Evolutionary conservation across 2,888 invertebrate species (phyloP).

Genomic region (Ornithoptera priamus): DNA sequence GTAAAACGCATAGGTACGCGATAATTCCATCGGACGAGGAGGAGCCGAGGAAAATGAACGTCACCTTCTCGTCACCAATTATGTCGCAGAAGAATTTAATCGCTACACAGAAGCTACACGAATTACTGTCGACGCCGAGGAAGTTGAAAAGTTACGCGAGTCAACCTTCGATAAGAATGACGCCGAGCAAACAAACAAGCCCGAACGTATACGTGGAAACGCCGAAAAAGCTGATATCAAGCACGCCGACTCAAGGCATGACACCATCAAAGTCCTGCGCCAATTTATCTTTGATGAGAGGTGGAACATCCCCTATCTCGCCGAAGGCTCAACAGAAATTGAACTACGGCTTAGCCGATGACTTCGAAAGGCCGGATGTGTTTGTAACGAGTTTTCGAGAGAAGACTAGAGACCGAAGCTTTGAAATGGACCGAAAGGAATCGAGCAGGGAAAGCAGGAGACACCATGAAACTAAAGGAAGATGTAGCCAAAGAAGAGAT

Average conservation of each 20-base stretch:
- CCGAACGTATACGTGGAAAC: constrained; percentile 49
- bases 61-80: constrained; percentile 64
- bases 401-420: constrained; percentile 57
- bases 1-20: constrained; percentile 79
- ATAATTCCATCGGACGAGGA: constrained; percentile 81
- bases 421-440: constrained; percentile 57
- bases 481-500: constrained; percentile 50
- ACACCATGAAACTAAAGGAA: constrained; percentile 52
- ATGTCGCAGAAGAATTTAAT: constrained; percentile 82
- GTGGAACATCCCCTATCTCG: constrained; percentile 62
- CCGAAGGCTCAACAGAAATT: constrained; percentile 81
- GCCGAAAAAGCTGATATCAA: constrained; percentile 59
- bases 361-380: constrained; percentile 61
- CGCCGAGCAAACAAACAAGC: constrained; percentile 58
- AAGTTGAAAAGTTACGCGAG: constrained; percentile 78
- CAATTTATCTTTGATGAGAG: constrained; percentile 54
- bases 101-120: constrained; percentile 88
- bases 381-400: constrained; percentile 70
- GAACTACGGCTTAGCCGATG: constrained; percentile 68
- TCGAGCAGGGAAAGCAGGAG: constrained; percentile 59
- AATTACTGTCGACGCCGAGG: constrained; percentile 85
- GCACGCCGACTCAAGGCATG: constrained; percentile 66
- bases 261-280: constrained; percentile 76
- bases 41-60: constrained; percentile 62
- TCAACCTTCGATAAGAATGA: constrained; percentile 74